A percentile compares a stretch with the other conserved stretches of the same genome.
Conservation (phyloP, 2,888 invertebrate species). For the Altica lythri region DNA sequence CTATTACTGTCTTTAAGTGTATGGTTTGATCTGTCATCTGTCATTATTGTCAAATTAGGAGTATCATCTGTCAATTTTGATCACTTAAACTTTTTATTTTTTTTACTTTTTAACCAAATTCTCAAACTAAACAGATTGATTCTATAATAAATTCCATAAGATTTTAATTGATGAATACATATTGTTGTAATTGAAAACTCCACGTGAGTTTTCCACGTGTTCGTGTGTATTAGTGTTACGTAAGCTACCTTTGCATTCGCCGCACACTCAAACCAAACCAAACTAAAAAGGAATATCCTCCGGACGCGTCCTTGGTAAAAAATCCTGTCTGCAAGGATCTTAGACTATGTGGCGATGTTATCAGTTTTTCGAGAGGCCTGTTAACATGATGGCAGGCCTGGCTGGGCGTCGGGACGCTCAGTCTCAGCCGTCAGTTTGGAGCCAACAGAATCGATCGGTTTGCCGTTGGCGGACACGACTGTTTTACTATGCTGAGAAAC, state of each 20-base stretch:
- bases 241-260: too few relatives aligned
- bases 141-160: too few relatives aligned
- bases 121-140: too few relatives aligned
- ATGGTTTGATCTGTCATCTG: too few relatives aligned
- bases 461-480: constrained; percentile 49
- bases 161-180: too few relatives aligned
- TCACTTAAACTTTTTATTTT: too few relatives aligned
- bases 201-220: constrained; percentile 5
- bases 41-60: too few relatives aligned
- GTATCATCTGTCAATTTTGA: too few relatives aligned
- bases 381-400: constrained; percentile 32
- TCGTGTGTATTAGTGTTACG: neutral
- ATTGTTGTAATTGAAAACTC: too few relatives aligned
- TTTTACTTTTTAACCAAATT: too few relatives aligned
- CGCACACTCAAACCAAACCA: too few relatives aligned
- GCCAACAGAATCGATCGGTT: constrained; percentile 55
- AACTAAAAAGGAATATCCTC: constrained; percentile 20
- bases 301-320: constrained; percentile 35
- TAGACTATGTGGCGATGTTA: constrained; percentile 36
- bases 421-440: constrained; percentile 55
- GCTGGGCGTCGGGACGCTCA: constrained; percentile 45
- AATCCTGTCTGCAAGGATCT: constrained; percentile 33
- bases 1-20: too few relatives aligned
- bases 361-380: constrained; percentile 36
- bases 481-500: constrained; percentile 42